These are phyloP conservation scores for Harpegnathos saltator DNA, from an alignment of 1,140 invertebrate species.

Conservation along the genomic window DNA sequence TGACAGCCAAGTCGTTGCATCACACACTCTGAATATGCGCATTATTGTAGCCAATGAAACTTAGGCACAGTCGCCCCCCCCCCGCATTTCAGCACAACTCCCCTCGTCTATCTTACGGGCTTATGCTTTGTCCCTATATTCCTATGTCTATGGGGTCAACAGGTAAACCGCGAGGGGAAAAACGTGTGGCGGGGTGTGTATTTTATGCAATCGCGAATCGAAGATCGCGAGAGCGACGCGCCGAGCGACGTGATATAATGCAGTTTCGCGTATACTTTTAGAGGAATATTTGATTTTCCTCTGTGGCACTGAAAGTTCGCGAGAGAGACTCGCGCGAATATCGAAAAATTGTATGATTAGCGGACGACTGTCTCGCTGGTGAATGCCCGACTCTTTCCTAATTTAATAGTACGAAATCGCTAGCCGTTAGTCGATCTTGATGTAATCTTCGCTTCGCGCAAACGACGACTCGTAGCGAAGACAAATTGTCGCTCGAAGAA, in stretches of 20 bases:
- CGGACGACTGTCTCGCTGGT: background rate
- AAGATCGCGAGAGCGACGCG: background rate
- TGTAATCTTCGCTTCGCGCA: conserved; percentile 34
- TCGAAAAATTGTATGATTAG: background rate
- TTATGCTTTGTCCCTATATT: too few species aligned
- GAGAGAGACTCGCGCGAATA: too few species aligned
- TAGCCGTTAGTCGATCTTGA: conserved; percentile 38
- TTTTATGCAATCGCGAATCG: background rate
- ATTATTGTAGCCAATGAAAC: too few species aligned
- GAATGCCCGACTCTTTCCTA: conserved; percentile 17
- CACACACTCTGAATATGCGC: too few species aligned
- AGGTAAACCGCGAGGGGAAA: background rate
- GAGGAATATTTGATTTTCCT: too few species aligned
- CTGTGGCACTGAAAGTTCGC: too few species aligned
- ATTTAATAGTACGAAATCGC: conserved; percentile 50
- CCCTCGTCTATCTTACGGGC: too few species aligned
- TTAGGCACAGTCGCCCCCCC: too few species aligned
- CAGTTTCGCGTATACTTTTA: too few species aligned
- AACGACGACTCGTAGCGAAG: conserved; percentile 27
- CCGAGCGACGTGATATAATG: background rate
- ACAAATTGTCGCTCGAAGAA: conserved; percentile 28
- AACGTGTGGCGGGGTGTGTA: background rate
- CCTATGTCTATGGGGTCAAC: too few species aligned
- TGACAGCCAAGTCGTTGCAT: too few species aligned
- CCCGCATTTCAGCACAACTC: too few species aligned